These are phyloP conservation scores for Micrastur ruficollis DNA, from an alignment of 2,797 vertebrate genomes.

Conservation along the genomic window DNA sequence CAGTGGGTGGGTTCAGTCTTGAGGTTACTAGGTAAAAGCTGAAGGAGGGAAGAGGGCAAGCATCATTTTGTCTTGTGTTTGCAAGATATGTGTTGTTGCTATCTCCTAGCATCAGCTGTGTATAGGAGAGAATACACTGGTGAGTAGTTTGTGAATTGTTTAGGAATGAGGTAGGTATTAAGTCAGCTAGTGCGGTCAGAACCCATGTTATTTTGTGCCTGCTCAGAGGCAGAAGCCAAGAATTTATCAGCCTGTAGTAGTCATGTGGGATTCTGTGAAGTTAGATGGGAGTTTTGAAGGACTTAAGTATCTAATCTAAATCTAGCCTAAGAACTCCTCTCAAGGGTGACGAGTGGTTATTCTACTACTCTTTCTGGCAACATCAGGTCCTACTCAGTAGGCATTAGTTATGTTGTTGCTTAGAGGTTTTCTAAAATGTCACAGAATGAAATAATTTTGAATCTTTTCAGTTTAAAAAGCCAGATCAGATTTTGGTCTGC, in stretches of 20 bases:
- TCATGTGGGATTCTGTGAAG: not conserved
- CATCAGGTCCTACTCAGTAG: not conserved
- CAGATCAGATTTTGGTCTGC: not conserved
- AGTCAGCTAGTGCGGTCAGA: not conserved
- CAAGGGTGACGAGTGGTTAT: not conserved
- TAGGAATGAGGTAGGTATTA: not conserved
- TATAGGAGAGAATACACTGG: not conserved
- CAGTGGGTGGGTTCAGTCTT: not conserved
- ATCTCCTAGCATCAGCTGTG: not conserved
- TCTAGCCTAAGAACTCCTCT: not conserved
- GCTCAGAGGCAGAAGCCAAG: not conserved
- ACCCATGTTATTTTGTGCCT: not conserved
- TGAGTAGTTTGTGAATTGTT: not conserved
- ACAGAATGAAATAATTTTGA: not conserved
- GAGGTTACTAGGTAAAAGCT: not conserved
- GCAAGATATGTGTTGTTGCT: accelerated
- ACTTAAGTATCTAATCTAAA: not conserved
- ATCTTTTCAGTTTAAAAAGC: not conserved
- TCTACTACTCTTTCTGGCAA: not conserved
- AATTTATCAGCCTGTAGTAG: not conserved
- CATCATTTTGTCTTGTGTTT: not conserved
- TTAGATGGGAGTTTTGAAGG: not conserved
- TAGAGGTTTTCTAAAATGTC: not conserved
- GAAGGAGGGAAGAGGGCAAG: not conserved
- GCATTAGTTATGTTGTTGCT: not conserved